Base-by-base conservation (phyloP, 2,888 invertebrate species). In the Parasteatoda lunata region DNA sequence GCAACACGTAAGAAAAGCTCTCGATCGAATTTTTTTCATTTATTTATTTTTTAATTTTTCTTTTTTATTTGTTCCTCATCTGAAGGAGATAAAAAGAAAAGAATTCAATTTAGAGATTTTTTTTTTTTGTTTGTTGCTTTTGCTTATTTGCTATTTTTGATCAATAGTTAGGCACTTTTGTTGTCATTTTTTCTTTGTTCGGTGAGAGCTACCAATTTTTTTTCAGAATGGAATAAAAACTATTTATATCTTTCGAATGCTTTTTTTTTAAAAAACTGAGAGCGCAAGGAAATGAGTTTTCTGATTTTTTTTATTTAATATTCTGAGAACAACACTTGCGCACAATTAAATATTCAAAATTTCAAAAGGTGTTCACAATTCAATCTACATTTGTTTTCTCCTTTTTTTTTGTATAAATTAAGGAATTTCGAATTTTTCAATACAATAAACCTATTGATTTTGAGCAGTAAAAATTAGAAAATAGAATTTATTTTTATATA, bases 91-190 rank as follows among this genome's bases (percentile, higher is more conserved):
- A 80, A 80, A 71, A 71, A 78, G 64, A 73, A 81, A 73, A 54
- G 75, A 75, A 75, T 81, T 81, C 75, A 75, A 81, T 81, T 81
- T 68, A 49, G 71, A 80, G 30, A 48, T 68, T 72, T 52, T 54
- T 73, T 68, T 68, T 68, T 9, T 15, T 68, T 68, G 7, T 68
- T 68, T 30, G 30, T 30, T 30, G 30, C 30, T 30, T 30, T 30
- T 30, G 30, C 4, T 30, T 68, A 68, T 68, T n/a, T 54, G 66
- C 52, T 79, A 72, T 81, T 69, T 48, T n/a, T 73, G 75, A 81
- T 81, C 81, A 75, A 75, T 80, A 72, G 13, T 48, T 52, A 68
- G 30, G 49, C 30, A 30, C 49, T 15, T 78, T 59, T 78, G 54
- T 70, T 59, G 68, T 30, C 7, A 5, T 11, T 65, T 65, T 49